Evolutionary conservation across 2,888 invertebrate genomes (phyloP), one percentile per base, ranked within the genome.

Genomic region (Mythimna impura): DNA sequence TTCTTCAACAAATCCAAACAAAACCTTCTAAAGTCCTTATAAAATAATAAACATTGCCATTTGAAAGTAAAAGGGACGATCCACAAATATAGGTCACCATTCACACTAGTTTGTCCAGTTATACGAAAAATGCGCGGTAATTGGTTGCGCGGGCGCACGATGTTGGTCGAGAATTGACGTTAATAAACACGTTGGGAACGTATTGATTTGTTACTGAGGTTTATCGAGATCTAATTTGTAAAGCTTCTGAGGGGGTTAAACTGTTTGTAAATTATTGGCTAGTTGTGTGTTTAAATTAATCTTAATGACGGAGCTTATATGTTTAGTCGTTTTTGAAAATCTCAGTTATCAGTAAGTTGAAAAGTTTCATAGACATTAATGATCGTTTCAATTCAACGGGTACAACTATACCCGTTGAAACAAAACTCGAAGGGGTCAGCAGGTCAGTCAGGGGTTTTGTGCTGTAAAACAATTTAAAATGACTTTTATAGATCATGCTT

Each of bases 101-200:
- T 83, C 79, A 79, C 79, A 76, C 77, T 71, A 71, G 73, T 74
- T 80, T 75, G 77, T 82, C 78, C 78, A 72, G 76, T 71, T 73
- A 34, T 71, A 72, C 81, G 81, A 86, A 86, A 86, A 87, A 87
- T 81, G 71, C 64, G 66, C 70, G 67, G 76, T 88, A 88, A 88
- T 88, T 88, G 87, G 87, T 83, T 79, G 74, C 81, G 82, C 79
- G 74, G n/a, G 81, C 76, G 85, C 88, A 86, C 88, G 88, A 86
- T 66, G 65, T 25, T 55, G 71, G 71, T 57, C 67, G 66, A 69
- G 75, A 79, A 79, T 71, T 84, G 85, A 84, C 80, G 80, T 82
- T 83, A 87, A 88, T 88, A 87, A 84, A 86, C 82, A 85, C 82
- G 83, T 85, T 87, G 63, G 66, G 34, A 67, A 71, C 60, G 64